Evolutionary conservation across 1,140 invertebrate genomes (phyloP).

Genomic region (Physella acuta): DNA sequence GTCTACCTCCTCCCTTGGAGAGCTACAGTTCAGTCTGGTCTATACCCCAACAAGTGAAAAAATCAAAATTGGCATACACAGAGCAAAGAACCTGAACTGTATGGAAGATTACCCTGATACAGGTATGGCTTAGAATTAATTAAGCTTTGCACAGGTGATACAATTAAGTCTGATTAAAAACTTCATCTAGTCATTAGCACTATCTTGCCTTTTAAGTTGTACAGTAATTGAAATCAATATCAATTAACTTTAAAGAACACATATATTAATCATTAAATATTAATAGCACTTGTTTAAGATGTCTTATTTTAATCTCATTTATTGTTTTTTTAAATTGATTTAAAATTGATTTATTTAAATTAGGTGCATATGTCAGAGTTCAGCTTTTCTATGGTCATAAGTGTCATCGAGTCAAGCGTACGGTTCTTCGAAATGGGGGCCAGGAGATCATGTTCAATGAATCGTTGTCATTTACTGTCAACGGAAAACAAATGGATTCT

Average conservation of each 20-base stretch:
- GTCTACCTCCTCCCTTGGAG: constrained; percentile 44
- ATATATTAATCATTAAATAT: too few relatives aligned
- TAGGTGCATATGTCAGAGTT: constrained; percentile 51
- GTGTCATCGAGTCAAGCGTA: constrained; percentile 52
- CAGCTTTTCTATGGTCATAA: constrained; percentile 52
- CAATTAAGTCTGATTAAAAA: too few relatives aligned
- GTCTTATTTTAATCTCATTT: too few relatives aligned
- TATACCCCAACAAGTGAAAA: constrained; percentile 52
- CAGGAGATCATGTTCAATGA: constrained; percentile 53
- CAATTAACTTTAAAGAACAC: too few relatives aligned
- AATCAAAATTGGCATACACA: constrained; percentile 50
- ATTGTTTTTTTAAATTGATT: too few relatives aligned
- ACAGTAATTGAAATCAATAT: too few relatives aligned
- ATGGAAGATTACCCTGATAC: constrained; percentile 37
- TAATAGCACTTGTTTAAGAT: too few relatives aligned
- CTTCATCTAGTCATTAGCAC: too few relatives aligned
- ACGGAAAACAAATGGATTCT: constrained; percentile 48
- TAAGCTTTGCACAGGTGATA: not conserved
- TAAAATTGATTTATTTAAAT: too few relatives aligned
- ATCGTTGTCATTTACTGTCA: constrained; percentile 51
- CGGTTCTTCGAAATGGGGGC: constrained; percentile 31
- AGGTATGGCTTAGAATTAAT: constrained; percentile 30
- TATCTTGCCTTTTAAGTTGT: too few relatives aligned
- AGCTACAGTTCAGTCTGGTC: constrained; percentile 47
- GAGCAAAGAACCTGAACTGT: constrained; percentile 43